phyloP scores from a whole-genome alignment of 37 sponge, comb jelly and placozoan species.

The Bolinopsis microptera region DNA sequence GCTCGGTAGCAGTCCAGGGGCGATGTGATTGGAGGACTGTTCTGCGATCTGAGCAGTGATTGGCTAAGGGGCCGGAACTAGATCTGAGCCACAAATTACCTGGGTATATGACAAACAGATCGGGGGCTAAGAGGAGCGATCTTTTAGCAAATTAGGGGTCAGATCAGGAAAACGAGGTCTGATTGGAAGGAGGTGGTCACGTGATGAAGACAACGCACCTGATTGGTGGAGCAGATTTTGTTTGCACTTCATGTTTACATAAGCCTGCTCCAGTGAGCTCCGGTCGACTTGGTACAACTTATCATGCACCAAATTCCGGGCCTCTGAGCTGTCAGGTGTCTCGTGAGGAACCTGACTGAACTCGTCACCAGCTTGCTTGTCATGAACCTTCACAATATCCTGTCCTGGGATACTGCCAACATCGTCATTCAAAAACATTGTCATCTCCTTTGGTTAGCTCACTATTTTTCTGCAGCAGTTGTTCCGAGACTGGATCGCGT shows the following conservation, averaged over 20 bases:
- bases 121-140: neutral
- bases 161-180: neutral
- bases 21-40: neutral
- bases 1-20: neutral
- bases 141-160: neutral
- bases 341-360: neutral
- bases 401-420: neutral
- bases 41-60: neutral
- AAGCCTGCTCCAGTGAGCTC: neutral
- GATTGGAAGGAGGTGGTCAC: neutral
- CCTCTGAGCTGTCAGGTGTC: neutral
- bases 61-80: neutral
- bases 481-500: no score
- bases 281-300: neutral
- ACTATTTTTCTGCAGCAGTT: no score
- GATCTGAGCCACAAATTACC: neutral
- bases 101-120: neutral
- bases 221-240: neutral
- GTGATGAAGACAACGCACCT: neutral
- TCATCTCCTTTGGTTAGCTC: neutral
- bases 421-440: neutral
- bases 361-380: neutral
- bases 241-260: neutral
- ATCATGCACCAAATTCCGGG: neutral
- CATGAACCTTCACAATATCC: neutral